Conservation (phyloP, 2,113 vertebrate genomes). For the Anoura caudifer region DNA sequence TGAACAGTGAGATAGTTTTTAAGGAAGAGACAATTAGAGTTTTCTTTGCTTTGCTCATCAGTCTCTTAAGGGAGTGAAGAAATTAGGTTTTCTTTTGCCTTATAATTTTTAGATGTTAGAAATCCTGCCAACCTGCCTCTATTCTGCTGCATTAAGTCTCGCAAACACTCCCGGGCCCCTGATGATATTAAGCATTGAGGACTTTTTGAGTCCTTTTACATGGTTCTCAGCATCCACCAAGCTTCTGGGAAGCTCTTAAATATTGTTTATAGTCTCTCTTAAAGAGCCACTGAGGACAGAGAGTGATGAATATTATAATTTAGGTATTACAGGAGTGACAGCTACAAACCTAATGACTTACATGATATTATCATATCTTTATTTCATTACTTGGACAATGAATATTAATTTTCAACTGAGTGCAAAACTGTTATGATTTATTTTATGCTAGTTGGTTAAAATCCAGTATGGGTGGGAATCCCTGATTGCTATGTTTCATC, state of each 20-base stretch:
- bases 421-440: slow-evolving; percentile 14
- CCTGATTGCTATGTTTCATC: slow-evolving; percentile 36
- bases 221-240: background rate
- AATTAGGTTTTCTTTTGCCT: slow-evolving; percentile 43
- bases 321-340: slow-evolving; percentile 24
- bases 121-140: background rate
- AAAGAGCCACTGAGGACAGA: background rate
- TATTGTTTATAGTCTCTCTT: background rate
- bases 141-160: slow-evolving; percentile 32
- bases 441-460: slow-evolving; percentile 19
- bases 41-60: background rate
- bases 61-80: slow-evolving; percentile 3
- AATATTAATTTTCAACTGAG: slow-evolving; percentile 37
- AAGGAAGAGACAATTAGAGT: background rate
- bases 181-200: slow-evolving; percentile 40
- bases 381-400: slow-evolving; percentile 17
- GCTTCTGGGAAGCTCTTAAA: background rate
- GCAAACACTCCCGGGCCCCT: background rate
- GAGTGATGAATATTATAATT: slow-evolving; percentile 45
- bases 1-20: background rate
- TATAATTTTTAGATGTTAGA: slow-evolving; percentile 20
- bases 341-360: slow-evolving; percentile 4
- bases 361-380: background rate
- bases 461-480: background rate
- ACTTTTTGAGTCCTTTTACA: background rate